Percentiles rank a stretch among this genome's conserved stretches.
phyloP scores from a whole-genome alignment of 2,797 vertebrate genomes.

The Melanotaenia nigrans region DNA sequence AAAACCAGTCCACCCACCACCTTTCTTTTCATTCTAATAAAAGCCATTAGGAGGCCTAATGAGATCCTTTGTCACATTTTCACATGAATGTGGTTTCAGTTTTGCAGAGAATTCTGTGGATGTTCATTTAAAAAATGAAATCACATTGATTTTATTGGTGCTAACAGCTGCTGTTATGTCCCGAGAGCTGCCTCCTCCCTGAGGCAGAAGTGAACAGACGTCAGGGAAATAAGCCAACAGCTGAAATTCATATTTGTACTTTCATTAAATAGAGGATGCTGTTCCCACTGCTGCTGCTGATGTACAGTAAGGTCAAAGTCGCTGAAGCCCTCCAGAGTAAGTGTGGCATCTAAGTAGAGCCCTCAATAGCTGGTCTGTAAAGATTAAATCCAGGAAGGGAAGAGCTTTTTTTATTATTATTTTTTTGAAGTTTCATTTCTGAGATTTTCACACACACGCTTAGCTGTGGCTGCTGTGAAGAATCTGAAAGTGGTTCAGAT shows the following conservation, averaged over 20 bases:
- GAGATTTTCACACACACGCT: slow-evolving; percentile 18
- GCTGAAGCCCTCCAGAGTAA: background rate
- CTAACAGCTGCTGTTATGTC: slow-evolving; percentile 28
- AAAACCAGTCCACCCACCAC: background rate
- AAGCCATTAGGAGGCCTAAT: slow-evolving; percentile 5
- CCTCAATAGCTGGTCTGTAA: slow-evolving; percentile 9
- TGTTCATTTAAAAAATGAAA: slow-evolving; percentile 43
- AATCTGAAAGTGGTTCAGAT: slow-evolving; percentile 50
- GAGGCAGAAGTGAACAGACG: slow-evolving; percentile 44
- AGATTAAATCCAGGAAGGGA: slow-evolving; percentile 17
- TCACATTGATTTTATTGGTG: slow-evolving; percentile 44
- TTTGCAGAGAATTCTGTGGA: slow-evolving; percentile 11
- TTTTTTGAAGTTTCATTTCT: slow-evolving; percentile 41
- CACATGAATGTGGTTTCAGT: background rate
- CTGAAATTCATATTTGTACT: slow-evolving; percentile 50
- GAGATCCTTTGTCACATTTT: slow-evolving; percentile 13
- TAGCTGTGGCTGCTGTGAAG: slow-evolving; percentile 22
- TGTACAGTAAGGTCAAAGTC: slow-evolving; percentile 39
- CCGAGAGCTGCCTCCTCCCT: slow-evolving; percentile 36
- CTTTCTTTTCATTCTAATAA: background rate
- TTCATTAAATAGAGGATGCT: slow-evolving; percentile 18
- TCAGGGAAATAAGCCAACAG: slow-evolving; percentile 51
- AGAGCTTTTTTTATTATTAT: slow-evolving; percentile 1
- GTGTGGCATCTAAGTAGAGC: slow-evolving; percentile 21
- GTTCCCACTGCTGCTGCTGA: slow-evolving; percentile 30